Base-by-base conservation (phyloP, 1,140 invertebrate genomes). In the Idris sp. region DNA sequence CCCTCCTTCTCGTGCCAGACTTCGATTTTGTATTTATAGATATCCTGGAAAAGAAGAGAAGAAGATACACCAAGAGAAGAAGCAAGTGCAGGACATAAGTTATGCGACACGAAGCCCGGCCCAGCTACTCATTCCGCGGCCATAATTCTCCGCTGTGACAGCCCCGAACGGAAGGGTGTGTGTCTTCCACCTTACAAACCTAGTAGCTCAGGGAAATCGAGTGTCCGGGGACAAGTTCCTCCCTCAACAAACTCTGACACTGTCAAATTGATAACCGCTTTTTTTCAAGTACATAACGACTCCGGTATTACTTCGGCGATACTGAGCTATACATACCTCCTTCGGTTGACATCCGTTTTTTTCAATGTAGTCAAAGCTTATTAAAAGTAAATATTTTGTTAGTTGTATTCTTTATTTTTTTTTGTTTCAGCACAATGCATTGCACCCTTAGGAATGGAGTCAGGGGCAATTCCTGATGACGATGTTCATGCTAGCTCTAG, bases 401-500 rank as follows among this genome's bases (percentile, higher is more conserved):
- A 30, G 26, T 15, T 1, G 10, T 43, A 22, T 49, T n/a, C 7
- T 30, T 56, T 9, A 10, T 13, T 10, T 49, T 49, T 49, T 79
- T 84, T 73, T 86, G 76, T 90, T 89, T 40, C 88, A 93, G 92
- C 89, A 80, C 89, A 89, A 86, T 93, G 92, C 83, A 88, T 84
- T 56, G 85, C 83, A 9, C 88, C 93, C 13, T 84, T 94, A 77
- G 93, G 93, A 65, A 93, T 94, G 93, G 91, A 93, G 84, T 91
- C 91, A 15, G 91, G 91, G 40, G 89, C 86, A 8, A 93, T 94
- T 77, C 89, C 86, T 77, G 92, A 94, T 83, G 82, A 88, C 43
- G 91, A 92, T 81, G 90, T 94, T 78, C 88, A 89, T 19, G 92
- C 92, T 28, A 93, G 92, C 77, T 93, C 92, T n/a, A 92, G 92